Conservation (phyloP, 1,140 invertebrate genomes). For the Uloborus diversus region DNA sequence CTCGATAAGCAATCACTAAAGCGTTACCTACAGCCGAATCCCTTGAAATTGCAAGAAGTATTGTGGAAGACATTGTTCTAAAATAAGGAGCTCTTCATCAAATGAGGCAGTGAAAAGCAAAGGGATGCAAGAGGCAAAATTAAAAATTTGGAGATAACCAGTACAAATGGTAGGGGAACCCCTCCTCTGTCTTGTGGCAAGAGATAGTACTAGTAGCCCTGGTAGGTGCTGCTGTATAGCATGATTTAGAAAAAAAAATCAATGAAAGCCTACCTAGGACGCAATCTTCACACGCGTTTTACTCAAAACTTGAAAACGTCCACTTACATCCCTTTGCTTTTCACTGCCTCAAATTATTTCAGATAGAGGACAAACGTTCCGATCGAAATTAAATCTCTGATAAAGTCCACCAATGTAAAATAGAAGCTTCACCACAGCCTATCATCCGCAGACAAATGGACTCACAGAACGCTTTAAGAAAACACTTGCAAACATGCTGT, state of each 20-base stretch:
- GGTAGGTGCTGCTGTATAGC: too few species aligned
- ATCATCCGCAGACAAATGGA: neutral
- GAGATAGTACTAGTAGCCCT: too few species aligned
- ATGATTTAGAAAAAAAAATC: too few species aligned
- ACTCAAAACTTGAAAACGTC: too few species aligned
- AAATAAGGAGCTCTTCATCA: constrained; percentile 49
- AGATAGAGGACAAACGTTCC: constrained; percentile 46
- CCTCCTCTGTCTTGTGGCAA: too few species aligned
- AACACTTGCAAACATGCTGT: neutral
- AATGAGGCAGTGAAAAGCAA: too few species aligned
- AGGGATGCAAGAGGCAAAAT: too few species aligned
- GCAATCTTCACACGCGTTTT: too few species aligned
- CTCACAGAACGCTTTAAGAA: constrained; percentile 1
- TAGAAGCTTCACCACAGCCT: neutral
- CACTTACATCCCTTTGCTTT: too few species aligned
- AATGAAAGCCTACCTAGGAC: too few species aligned
- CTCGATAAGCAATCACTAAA: neutral
- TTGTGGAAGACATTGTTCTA: constrained; percentile 57
- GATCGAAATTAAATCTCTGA: neutral
- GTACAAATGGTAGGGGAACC: too few species aligned
- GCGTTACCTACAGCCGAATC: neutral
- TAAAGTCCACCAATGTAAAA: neutral
- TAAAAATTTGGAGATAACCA: too few species aligned
- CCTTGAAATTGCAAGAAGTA: constrained; percentile 56
- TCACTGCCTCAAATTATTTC: constrained; percentile 56